Evolutionary conservation across 2,888 invertebrate genomes (phyloP).

Genomic region (Nipponacmea schrenckii): DNA sequence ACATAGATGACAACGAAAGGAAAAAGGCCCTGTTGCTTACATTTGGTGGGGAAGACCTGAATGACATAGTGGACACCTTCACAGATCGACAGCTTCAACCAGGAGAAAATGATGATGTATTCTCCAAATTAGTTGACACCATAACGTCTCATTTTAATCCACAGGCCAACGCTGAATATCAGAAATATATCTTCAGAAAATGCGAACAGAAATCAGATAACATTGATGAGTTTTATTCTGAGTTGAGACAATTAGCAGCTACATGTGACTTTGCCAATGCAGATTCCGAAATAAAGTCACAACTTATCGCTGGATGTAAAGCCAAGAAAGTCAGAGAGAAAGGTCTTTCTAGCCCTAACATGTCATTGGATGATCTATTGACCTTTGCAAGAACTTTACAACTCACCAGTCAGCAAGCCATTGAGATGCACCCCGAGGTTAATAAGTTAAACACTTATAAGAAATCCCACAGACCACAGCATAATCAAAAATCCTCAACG

Average conservation of each 20-base stretch:
- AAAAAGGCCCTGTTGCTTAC: conserved; percentile 7
- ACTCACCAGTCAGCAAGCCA: not conserved
- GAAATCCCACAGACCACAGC: too few relatives aligned
- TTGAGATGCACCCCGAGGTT: too few relatives aligned
- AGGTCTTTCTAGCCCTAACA: not conserved
- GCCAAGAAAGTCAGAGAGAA: not conserved
- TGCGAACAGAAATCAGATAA: not conserved
- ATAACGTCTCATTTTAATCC: not conserved
- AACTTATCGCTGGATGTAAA: not conserved
- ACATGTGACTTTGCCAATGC: not conserved
- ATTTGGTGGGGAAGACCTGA: conserved; percentile 3
- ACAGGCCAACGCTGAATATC: not conserved
- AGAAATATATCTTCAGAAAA: not conserved
- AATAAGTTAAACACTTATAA: too few relatives aligned
- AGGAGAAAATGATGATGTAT: not conserved
- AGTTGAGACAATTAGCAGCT: not conserved
- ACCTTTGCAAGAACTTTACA: not conserved
- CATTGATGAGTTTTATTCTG: not conserved
- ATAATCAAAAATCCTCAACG: too few relatives aligned
- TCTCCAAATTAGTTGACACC: not conserved
- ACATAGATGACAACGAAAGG: not conserved
- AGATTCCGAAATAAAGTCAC: not conserved
- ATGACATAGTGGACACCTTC: not conserved
- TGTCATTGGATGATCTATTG: not conserved
- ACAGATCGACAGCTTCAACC: not conserved